Conservation (phyloP, 2,888 invertebrate genomes). For the Dysmachus trigonus region DNA sequence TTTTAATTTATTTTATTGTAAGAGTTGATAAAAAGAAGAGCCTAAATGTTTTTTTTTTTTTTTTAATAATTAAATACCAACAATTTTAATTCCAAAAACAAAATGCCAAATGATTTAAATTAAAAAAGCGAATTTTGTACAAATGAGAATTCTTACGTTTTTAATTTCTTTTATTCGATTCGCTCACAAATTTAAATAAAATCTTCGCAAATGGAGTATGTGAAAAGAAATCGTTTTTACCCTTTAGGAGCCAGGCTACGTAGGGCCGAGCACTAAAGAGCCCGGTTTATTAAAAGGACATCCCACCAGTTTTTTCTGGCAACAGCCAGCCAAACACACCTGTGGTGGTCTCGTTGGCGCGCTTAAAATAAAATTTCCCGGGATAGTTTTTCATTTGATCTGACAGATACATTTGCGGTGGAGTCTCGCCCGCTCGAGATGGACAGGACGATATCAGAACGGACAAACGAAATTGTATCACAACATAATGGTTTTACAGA, state of each 20-base stretch:
- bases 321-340: background rate
- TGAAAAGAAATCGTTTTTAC: too few species aligned
- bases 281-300: background rate
- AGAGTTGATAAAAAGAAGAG: too few species aligned
- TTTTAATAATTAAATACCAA: too few species aligned
- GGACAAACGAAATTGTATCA: constrained; percentile 42
- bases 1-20: too few species aligned
- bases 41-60: too few species aligned
- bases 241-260: background rate
- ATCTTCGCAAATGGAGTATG: too few species aligned
- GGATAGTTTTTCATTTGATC: constrained; percentile 50
- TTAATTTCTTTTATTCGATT: too few species aligned
- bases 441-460: constrained; percentile 37
- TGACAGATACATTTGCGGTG: constrained; percentile 49
- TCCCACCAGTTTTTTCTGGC: background rate
- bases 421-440: background rate
- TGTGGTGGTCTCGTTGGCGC: constrained; percentile 18
- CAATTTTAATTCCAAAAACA: too few species aligned
- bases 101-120: too few species aligned
- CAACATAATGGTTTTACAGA: constrained; percentile 35
- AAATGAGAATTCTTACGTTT: too few species aligned
- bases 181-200: too few species aligned
- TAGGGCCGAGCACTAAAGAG: background rate
- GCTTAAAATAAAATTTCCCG: constrained; percentile 35
- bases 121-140: too few species aligned